Evolutionary conservation across 2,888 invertebrate genomes (phyloP), one percentile per base, ranked within the genome.

Genomic region (Machimus atricapillus): DNA sequence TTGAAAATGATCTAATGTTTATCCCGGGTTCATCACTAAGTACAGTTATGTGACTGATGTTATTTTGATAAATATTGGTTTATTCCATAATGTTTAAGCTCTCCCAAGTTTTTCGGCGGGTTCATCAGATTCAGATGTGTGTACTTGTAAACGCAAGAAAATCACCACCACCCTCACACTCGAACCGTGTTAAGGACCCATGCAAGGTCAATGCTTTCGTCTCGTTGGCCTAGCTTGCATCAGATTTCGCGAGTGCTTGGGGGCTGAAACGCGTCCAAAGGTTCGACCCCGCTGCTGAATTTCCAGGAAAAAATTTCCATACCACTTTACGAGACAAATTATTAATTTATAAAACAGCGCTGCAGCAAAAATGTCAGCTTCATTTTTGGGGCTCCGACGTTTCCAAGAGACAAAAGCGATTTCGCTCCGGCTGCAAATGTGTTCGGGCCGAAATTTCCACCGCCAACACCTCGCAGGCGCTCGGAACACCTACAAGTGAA

Each of bases 111-210:
- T 46, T 14, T 46, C 14, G 19, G 8, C 56, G 56, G 9, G 8
- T 19, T 56, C 56, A 56, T 56, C 56, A 19, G 56, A 56, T 19
- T 19, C n/a, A n/a, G 19, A 19, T 56, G 56, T 56, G 56, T 5
- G 56, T 19, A 8, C 56, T 16, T 56, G 14, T 83, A 83, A 14
- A 7, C 40, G 37, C 37, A 37, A 73, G 16, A 9, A 56, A 56
- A 66, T 52, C n/a, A 85, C 85, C 9, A 85, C 43, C 27, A 85
- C 85, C 37, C 46, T 14, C 31, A 23, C n/a, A 87, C 6, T 46
- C 31, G 85, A 79, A 85, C 66, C 83, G 85, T 87, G 87, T 87
- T 87, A 87, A 87, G 87, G 87, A 87, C 87, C 87, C 78, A 77
- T 77, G 87, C 87, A 87, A 87, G 87, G 87, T 87, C 87, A 85